Percentiles rank a stretch among this genome's conserved stretches.
These are phyloP conservation scores for Smutsia gigantea DNA, from an alignment of 2,797 vertebrate species.

Conservation along the genomic window DNA sequence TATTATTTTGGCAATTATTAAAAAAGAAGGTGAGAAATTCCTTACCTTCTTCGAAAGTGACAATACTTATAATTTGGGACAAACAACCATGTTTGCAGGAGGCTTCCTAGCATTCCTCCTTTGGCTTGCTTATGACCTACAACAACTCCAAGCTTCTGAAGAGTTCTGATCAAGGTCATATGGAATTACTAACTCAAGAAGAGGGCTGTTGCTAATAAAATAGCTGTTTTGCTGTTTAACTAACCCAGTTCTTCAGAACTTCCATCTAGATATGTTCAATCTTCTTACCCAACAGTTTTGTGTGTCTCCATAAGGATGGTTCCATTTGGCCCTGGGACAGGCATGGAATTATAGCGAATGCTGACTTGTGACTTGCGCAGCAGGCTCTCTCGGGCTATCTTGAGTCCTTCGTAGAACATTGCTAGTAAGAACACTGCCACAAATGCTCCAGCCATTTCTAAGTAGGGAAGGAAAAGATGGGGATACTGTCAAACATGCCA, in stretches of 20 bases:
- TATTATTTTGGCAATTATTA: conserved; percentile 43
- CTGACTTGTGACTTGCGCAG: conserved; percentile 97
- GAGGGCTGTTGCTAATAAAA: neutral
- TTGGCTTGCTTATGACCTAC: neutral
- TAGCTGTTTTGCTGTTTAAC: conserved; percentile 11
- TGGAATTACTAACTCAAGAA: neutral
- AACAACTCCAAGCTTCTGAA: neutral
- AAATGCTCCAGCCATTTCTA: conserved; percentile 97
- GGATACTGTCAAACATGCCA: neutral
- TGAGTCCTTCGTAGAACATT: conserved; percentile 96
- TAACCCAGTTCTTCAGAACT: neutral
- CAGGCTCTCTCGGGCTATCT: conserved; percentile 95
- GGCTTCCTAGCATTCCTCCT: neutral
- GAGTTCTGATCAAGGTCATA: neutral
- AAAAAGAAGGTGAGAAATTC: neutral
- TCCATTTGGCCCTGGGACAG: conserved; percentile 95
- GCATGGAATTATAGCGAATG: conserved; percentile 99
- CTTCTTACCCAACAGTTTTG: conserved; percentile 96
- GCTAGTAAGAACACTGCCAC: conserved; percentile 95
- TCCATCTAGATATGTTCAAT: neutral
- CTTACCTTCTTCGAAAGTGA: conserved; percentile 42
- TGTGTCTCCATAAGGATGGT: conserved; percentile 98
- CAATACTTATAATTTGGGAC: neutral
- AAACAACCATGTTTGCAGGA: neutral
- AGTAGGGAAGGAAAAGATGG: conserved; percentile 67